A percentile compares a stretch with the other conserved stretches of the same genome.
Conservation (phyloP, 2,113 vertebrate species). For the Leucopsar rothschildi region DNA sequence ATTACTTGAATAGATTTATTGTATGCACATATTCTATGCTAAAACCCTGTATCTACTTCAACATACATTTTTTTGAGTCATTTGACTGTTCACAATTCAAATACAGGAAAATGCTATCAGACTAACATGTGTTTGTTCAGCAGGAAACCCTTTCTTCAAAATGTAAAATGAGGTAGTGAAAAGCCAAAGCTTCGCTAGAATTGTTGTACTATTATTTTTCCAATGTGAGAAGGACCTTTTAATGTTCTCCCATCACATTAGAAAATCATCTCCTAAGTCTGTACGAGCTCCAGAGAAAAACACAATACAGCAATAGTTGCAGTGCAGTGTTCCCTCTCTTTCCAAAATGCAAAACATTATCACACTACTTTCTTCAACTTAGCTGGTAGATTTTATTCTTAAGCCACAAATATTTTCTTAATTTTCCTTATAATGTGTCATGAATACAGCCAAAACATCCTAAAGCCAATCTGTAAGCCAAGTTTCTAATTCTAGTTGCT, state of each 20-base stretch:
- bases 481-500: neutral
- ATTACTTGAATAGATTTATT: neutral
- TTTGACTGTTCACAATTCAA: slow-evolving; percentile 33
- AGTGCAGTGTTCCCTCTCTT: neutral
- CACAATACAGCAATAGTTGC: neutral
- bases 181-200: slow-evolving; percentile 12
- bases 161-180: neutral
- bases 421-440: neutral
- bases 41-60: slow-evolving; percentile 17
- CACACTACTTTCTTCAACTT: neutral
- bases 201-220: neutral
- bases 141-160: slow-evolving; percentile 23
- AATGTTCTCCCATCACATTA: neutral
- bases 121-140: slow-evolving; percentile 23
- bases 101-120: slow-evolving; percentile 53
- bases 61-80: slow-evolving; percentile 25
- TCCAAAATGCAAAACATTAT: neutral
- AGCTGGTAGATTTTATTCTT: neutral
- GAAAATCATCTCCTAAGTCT: neutral
- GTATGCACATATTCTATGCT: neutral
- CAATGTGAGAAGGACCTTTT: neutral
- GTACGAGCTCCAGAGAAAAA: neutral
- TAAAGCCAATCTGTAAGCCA: neutral
- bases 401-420: neutral
- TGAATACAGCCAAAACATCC: neutral